phyloP scores from a whole-genome alignment of 2,888 invertebrate species.

The Capitulum mitella region DNA sequence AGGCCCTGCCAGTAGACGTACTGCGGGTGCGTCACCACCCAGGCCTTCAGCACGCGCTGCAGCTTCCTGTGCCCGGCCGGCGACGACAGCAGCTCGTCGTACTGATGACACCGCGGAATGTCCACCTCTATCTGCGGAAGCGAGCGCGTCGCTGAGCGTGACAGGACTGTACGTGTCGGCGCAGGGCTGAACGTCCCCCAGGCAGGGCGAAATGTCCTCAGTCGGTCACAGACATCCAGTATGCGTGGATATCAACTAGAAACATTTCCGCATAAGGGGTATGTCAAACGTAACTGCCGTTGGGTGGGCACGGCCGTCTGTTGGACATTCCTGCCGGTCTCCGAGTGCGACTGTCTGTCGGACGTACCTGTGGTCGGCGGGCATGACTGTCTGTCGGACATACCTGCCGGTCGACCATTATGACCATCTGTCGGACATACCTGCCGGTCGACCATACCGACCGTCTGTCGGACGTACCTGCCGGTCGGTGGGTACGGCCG shows the following conservation, averaged over 20 bases:
- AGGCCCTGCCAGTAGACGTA: constrained; percentile 99
- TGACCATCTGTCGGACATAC: too few species aligned
- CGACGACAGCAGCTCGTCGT: constrained; percentile 92
- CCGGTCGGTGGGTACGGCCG: constrained; percentile 81
- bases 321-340: constrained; percentile 67
- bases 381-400: background rate
- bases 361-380: too few species aligned
- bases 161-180: too few species aligned
- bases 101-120: constrained; percentile 97
- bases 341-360: constrained; percentile 80
- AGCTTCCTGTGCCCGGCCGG: constrained; percentile 85
- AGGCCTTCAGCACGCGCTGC: constrained; percentile 88
- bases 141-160: too few species aligned
- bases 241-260: too few species aligned
- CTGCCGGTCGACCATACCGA: too few species aligned
- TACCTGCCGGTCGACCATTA: background rate
- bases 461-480: constrained; percentile 53
- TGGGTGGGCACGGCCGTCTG: background rate
- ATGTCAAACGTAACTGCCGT: too few species aligned
- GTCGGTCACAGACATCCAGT: too few species aligned
- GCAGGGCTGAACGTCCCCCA: background rate
- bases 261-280: too few species aligned
- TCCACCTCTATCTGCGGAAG: constrained; percentile 91
- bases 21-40: constrained; percentile 87
- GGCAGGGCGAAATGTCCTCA: too few species aligned